Evolutionary conservation across 92 coral and sea anemone genomes (phyloP).

Genomic region (Anthopleura xanthogrammica): DNA sequence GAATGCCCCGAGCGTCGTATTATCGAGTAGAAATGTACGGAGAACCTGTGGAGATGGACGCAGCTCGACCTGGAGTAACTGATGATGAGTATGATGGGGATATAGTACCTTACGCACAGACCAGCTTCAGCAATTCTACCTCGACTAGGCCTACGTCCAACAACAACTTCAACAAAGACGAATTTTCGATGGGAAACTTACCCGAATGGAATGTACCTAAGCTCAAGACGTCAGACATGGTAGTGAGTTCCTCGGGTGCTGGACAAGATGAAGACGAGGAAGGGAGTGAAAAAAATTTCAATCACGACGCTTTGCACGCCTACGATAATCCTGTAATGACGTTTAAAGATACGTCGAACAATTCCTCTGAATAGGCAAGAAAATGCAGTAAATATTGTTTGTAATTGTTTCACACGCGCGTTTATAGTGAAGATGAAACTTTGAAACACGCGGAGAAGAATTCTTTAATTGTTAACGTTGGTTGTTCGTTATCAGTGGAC

Average conservation of each 20-base stretch:
- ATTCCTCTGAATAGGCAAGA: neutral
- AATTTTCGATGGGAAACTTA: constrained; percentile 67
- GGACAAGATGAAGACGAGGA: constrained; percentile 17
- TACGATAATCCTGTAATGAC: constrained; percentile 66
- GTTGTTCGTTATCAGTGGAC: neutral
- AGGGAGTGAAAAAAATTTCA: neutral
- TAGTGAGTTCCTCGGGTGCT: constrained; percentile 30
- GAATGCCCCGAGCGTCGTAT: constrained; percentile 61
- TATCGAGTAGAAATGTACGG: constrained; percentile 83
- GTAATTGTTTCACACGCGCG: neutral
- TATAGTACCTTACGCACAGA: constrained; percentile 34
- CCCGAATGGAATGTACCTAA: constrained; percentile 93
- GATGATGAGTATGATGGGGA: constrained; percentile 65
- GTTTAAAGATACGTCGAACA: constrained; percentile 31
- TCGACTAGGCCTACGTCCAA: constrained; percentile 12
- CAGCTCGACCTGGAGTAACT: constrained; percentile 45
- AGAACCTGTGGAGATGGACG: constrained; percentile 67
- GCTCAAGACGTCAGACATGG: constrained; percentile 48
- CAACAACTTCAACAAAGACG: constrained; percentile 36
- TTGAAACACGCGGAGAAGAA: neutral
- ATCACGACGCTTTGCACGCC: constrained; percentile 41
- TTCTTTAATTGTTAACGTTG: neutral
- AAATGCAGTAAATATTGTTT: neutral
- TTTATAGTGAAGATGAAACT: constrained; percentile 1
- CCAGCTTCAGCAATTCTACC: neutral